These are phyloP conservation scores for Danionella dracula DNA, from an alignment of 2,797 vertebrate species.

Conservation along the genomic window DNA sequence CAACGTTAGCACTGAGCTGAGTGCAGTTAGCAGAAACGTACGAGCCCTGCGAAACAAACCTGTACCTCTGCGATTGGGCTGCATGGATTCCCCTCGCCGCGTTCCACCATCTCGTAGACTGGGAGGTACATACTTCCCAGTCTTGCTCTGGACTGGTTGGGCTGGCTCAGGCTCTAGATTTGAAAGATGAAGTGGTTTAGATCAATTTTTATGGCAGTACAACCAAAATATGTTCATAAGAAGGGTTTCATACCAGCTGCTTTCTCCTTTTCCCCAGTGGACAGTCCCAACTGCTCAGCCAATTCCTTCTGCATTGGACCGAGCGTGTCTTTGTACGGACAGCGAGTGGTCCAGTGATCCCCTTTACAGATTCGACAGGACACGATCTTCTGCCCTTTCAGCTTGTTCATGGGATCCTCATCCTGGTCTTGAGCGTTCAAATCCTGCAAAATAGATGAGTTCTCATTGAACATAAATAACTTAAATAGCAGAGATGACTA, in stretches of 20 bases:
- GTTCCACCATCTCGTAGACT: constrained; percentile 86
- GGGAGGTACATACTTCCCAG: constrained; percentile 90
- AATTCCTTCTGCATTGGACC: constrained; percentile 98
- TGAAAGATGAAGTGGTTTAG: neutral
- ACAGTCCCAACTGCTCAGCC: constrained; percentile 89
- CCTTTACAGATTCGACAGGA: constrained; percentile 97
- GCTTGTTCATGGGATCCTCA: constrained; percentile 95
- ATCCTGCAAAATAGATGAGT: constrained; percentile 70
- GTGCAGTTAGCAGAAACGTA: neutral
- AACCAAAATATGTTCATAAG: neutral
- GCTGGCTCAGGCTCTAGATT: constrained; percentile 80
- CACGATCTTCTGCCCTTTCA: constrained; percentile 97
- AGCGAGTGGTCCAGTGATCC: constrained; percentile 96
- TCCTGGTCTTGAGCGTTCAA: constrained; percentile 88
- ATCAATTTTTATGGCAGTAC: no score
- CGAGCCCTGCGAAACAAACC: neutral
- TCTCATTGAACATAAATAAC: no score
- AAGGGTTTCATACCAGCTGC: constrained; percentile 67
- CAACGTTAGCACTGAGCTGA: neutral
- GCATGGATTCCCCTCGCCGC: constrained; percentile 92
- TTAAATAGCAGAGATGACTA: no score
- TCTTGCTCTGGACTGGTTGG: constrained; percentile 84
- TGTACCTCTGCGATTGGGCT: constrained; percentile 92
- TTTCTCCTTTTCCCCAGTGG: constrained; percentile 89
- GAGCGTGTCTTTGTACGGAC: constrained; percentile 95